Base-by-base conservation (phyloP, 2,888 invertebrate genomes). In the Tanypteryx hageni region DNA sequence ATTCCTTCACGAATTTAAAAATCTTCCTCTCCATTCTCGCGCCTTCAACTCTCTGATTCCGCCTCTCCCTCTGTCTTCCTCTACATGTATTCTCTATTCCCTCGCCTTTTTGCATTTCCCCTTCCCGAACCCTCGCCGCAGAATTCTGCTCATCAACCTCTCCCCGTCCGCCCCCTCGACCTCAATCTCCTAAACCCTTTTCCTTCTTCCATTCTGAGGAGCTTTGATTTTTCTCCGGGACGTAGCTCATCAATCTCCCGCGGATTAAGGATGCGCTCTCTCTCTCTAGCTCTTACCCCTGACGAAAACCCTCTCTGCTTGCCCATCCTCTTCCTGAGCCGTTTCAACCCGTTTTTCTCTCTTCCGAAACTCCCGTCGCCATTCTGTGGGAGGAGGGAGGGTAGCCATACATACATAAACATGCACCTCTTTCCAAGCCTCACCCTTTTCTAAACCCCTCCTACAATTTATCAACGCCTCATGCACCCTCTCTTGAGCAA, bases 221-320 rank as follows among this genome's bases (percentile, higher is more conserved):
- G 61, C 31, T 86, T 44, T 64, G 86, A 86, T 86, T 86, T 86
- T 86, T 86, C 86, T 86, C 31, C 86, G 16, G 31, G 86, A 44
- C 61, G 13, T 14, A 18, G 31, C 59, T 86, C 86, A 86, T 86
- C 86, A 86, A 86, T 86, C 86, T 61, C 61, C 31, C 14, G 18
- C 14, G 86, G 18, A 61, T 86, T 86, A 86, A 86, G 61, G 61
- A 86, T 86, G 58, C 31, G 27, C 61, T 11, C 14, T 57, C 58
- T 18, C 56, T 22, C 58, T 10, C 86, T 27, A 10, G 10, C 82
- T 82, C 18, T n/a, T 27, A 81, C 81, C 22, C 44, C 44, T 44
- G 44, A 44, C 44, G 44, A 81, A 13, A 81, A 27, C 81, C 57
- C 18, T 31, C 59, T 86, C 31, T 18, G 8, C 56, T 2, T 44